Conservation (phyloP, 37 sponge, comb jelly and placozoan species). For the Bolinopsis microptera region DNA sequence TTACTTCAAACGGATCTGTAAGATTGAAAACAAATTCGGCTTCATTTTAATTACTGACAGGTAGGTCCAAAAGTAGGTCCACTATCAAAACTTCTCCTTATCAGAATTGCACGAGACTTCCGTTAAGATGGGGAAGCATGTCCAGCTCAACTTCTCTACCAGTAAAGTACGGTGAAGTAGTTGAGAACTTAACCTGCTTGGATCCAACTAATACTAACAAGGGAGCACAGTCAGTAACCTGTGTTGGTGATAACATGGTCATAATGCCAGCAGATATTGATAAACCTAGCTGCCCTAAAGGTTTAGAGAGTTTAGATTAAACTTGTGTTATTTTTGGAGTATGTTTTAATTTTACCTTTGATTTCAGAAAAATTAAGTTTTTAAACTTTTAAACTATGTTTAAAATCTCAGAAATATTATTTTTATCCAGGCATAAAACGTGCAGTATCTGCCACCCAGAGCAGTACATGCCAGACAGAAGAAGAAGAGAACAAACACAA, state of each 20-base stretch:
- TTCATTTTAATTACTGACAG: neutral
- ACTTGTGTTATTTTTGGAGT: too few relatives aligned
- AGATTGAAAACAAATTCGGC: too few relatives aligned
- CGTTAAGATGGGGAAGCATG: neutral
- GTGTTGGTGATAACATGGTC: neutral
- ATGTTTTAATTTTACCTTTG: too few relatives aligned
- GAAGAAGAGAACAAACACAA: too few relatives aligned
- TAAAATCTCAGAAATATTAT: too few relatives aligned
- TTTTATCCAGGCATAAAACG: too few relatives aligned
- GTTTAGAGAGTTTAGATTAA: too few relatives aligned
- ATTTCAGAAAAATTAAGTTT: too few relatives aligned
- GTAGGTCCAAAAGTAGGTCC: too few relatives aligned
- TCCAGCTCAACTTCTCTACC: neutral
- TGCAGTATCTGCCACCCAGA: too few relatives aligned
- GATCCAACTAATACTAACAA: neutral
- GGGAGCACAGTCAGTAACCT: neutral
- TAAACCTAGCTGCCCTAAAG: neutral
- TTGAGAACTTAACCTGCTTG: neutral
- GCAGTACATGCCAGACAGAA: too few relatives aligned
- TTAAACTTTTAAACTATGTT: too few relatives aligned
- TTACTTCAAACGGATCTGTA: neutral
- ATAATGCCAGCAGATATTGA: neutral
- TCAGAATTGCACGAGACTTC: neutral
- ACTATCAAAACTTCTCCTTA: neutral
- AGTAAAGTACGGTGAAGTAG: neutral